Evolutionary conservation across 2,888 invertebrate species (phyloP).

Genomic region (Polylopha cassiicola): DNA sequence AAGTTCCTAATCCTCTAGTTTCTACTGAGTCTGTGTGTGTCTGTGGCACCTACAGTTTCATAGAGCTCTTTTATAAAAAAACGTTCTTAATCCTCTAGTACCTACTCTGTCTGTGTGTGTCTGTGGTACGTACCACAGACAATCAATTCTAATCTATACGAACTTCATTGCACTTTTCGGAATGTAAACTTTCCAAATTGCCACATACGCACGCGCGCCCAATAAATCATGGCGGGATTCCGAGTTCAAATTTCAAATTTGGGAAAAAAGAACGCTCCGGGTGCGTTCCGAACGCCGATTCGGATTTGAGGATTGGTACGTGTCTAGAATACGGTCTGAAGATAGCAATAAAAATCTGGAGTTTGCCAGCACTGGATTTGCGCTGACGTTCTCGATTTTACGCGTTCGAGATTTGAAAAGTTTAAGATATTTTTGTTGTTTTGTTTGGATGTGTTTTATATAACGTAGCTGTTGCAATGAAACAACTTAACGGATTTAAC

Average conservation of each 20-base stretch:
- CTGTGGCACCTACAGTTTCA: no score
- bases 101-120: no score
- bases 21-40: no score
- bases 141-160: no score
- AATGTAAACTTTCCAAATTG: constrained; percentile 26
- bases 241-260: constrained; percentile 31
- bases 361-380: constrained; percentile 20
- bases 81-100: no score
- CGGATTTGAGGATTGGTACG: constrained; percentile 39
- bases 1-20: no score
- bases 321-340: constrained; percentile 35
- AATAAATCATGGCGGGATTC: constrained; percentile 21
- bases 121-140: no score
- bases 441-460: constrained; percentile 11
- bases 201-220: constrained; percentile 25
- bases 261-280: constrained; percentile 32
- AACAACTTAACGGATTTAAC: no score
- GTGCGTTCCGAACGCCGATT: constrained; percentile 36
- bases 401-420: constrained; percentile 15
- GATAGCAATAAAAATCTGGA: constrained; percentile 29
- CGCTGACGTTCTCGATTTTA: constrained; percentile 21
- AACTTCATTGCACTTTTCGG: no score
- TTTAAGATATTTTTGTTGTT: constrained; percentile 12
- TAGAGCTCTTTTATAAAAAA: no score
- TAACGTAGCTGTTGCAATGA: no score